Evolutionary conservation across 2,888 invertebrate genomes (phyloP).

Genomic region (Cataglyphis albicans): DNA sequence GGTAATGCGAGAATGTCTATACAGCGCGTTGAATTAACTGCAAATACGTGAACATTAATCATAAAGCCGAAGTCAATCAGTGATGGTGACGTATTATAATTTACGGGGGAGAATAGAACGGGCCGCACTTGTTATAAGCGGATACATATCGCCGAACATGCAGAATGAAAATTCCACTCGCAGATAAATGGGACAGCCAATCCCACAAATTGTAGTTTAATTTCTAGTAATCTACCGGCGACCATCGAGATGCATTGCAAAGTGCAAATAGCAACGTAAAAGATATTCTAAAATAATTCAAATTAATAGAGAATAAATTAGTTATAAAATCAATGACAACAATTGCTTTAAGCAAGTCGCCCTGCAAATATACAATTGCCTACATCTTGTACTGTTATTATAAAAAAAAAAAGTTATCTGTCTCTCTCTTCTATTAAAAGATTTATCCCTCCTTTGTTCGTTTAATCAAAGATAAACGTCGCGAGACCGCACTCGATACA

Average conservation of each 20-base stretch:
- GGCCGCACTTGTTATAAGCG: slow-evolving; percentile 39
- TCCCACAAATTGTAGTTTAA: slow-evolving; percentile 53
- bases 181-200: slow-evolving; percentile 53
- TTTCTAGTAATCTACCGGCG: slow-evolving; percentile 42
- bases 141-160: slow-evolving; percentile 38
- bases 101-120: slow-evolving; percentile 42
- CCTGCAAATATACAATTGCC: background rate
- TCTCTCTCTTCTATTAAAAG: background rate
- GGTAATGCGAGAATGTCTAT: slow-evolving; percentile 13
- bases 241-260: background rate
- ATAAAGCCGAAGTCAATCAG: slow-evolving; percentile 56
- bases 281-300: background rate
- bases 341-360: background rate
- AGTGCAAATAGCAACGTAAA: slow-evolving; percentile 10
- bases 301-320: background rate
- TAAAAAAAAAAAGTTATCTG: background rate
- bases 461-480: background rate
- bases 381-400: background rate
- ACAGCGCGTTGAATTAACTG: slow-evolving; percentile 46
- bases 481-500: background rate
- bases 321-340: background rate
- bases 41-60: slow-evolving; percentile 53
- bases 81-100: slow-evolving; percentile 55
- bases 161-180: slow-evolving; percentile 47
- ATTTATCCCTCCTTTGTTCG: background rate